phyloP scores from a whole-genome alignment of 2,113 vertebrate genomes.

The Cyrtonyx montezumae region DNA sequence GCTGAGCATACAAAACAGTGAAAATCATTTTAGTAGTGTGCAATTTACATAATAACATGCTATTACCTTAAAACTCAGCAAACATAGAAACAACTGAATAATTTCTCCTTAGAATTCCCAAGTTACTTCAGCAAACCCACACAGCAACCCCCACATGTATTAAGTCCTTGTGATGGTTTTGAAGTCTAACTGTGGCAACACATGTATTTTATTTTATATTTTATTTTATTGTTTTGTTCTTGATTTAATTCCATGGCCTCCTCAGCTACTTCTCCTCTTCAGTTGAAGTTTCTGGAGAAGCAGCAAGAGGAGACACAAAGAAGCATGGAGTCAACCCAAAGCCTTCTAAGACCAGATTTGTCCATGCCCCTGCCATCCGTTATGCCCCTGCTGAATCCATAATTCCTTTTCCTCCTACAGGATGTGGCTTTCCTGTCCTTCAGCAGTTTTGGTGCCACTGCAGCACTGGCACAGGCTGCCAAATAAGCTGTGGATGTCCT shows the following conservation, averaged over 20 bases:
- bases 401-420: fast-evolving
- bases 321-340: neutral
- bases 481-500: too few species aligned
- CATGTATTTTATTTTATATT: neutral
- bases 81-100: neutral
- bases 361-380: neutral
- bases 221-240: neutral
- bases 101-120: neutral
- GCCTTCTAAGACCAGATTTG: neutral
- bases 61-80: neutral
- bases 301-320: neutral
- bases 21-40: neutral
- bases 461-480: too few species aligned
- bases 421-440: fast-evolving
- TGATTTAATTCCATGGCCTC: neutral
- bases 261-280: neutral
- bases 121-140: neutral
- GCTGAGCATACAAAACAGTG: neutral
- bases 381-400: neutral
- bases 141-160: neutral
- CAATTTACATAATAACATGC: neutral
- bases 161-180: neutral
- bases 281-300: neutral
- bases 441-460: neutral
- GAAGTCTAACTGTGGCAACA: neutral